phyloP scores from a whole-genome alignment of 2,888 invertebrate genomes.

The Ypsolopha scabrella region DNA sequence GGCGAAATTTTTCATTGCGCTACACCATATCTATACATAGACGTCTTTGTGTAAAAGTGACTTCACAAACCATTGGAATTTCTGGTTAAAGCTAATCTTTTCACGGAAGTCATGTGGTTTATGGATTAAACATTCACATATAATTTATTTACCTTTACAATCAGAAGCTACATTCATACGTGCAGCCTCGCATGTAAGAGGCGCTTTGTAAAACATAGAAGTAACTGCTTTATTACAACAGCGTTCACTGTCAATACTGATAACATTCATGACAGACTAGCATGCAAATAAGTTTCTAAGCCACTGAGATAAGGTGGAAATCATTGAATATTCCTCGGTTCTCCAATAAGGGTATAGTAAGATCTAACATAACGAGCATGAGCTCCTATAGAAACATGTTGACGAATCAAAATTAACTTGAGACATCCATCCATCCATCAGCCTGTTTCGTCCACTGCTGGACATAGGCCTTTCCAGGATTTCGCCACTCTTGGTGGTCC shows the following conservation, averaged over 20 bases:
- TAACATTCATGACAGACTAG: constrained; percentile 19
- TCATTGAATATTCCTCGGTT: constrained; percentile 8
- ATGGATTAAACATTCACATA: neutral
- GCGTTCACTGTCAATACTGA: constrained; percentile 26
- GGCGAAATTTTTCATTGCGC: neutral
- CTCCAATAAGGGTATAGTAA: neutral
- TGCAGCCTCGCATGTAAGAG: constrained; percentile 7
- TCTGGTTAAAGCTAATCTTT: no score
- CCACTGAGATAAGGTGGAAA: constrained; percentile 31
- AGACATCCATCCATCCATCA: no score
- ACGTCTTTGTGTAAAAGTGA: no score
- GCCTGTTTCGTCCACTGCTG: no score
- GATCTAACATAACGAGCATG: neutral
- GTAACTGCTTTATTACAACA: constrained; percentile 16
- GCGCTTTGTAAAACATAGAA: constrained; percentile 6
- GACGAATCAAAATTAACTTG: no score
- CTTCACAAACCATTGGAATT: no score
- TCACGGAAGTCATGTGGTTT: neutral
- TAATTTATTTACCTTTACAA: neutral
- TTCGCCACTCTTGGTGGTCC: no score
- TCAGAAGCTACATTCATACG: neutral
- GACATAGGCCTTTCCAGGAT: no score
- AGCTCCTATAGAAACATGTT: no score
- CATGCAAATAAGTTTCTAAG: constrained; percentile 21
- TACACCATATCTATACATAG: no score